Percentiles rank a stretch among this genome's conserved stretches.
phyloP scores from a whole-genome alignment of 2,888 invertebrate genomes.

The Tetrapedia diversipes region DNA sequence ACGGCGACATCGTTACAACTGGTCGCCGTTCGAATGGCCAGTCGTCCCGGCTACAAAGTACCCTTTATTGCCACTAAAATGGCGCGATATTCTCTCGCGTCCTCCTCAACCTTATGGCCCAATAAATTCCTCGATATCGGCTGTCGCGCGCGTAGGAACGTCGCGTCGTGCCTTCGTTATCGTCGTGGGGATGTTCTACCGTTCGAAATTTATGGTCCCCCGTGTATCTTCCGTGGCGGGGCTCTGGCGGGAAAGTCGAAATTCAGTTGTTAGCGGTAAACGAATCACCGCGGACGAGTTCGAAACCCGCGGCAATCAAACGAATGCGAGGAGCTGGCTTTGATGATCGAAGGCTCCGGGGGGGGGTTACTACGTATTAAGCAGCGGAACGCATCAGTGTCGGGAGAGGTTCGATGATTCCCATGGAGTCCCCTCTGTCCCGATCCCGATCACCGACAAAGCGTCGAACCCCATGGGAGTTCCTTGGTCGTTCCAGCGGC shows the following conservation, averaged over 20 bases:
- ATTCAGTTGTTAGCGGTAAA: background rate
- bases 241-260: conserved; percentile 30
- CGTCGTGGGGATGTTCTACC: conserved; percentile 43
- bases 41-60: conserved; percentile 53
- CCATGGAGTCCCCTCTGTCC: background rate
- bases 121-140: conserved; percentile 64
- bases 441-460: conserved; percentile 35
- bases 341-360: no score
- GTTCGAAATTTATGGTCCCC: conserved; percentile 46
- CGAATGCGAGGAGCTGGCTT: background rate
- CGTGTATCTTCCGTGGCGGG: background rate
- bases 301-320: conserved; percentile 3
- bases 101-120: conserved; percentile 52
- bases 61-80: conserved; percentile 62
- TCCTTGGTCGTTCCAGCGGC: conserved; percentile 39
- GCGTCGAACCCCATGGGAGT: conserved; percentile 27
- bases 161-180: conserved; percentile 54
- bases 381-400: no score
- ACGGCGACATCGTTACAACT: conserved; percentile 51
- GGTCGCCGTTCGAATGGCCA: conserved; percentile 27
- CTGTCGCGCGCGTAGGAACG: conserved; percentile 53
- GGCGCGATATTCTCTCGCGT: conserved; percentile 56
- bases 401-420: background rate
- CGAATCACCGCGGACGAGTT: conserved; percentile 6
- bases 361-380: no score